These are phyloP conservation scores for Mus pahari DNA, from an alignment of 2,113 vertebrate genomes.

Conservation along the genomic window DNA sequence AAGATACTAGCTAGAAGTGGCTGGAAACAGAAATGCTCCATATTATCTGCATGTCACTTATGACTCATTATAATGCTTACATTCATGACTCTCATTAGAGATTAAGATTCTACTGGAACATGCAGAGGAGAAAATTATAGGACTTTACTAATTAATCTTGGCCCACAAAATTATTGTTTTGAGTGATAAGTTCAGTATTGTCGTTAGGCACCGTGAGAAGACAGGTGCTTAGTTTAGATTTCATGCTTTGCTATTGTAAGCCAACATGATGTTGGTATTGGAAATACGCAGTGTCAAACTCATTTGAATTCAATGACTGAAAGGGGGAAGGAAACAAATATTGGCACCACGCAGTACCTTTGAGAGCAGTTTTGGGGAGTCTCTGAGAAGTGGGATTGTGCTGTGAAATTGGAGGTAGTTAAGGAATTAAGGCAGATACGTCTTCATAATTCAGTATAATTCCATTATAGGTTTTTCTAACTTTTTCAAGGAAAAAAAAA, in stretches of 20 bases:
- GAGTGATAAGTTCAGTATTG: neutral
- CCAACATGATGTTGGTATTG: neutral
- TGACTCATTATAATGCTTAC: too few species aligned
- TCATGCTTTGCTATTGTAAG: neutral
- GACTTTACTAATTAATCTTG: neutral
- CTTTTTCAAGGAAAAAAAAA: neutral
- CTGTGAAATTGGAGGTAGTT: too few species aligned
- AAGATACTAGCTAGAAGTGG: too few species aligned
- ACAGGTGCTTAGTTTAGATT: neutral
- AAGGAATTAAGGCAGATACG: neutral
- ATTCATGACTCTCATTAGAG: too few species aligned
- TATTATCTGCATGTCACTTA: too few species aligned
- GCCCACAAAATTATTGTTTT: neutral
- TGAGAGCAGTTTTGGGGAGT: neutral
- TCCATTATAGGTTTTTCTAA: neutral
- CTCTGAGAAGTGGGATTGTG: neutral
- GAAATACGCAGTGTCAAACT: neutral
- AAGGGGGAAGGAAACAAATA: neutral
- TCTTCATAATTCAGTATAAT: neutral
- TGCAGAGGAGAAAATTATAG: too few species aligned
- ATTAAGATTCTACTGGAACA: too few species aligned
- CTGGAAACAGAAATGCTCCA: too few species aligned
- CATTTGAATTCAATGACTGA: neutral
- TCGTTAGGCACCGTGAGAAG: neutral
- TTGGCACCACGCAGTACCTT: neutral